phyloP scores from a whole-genome alignment of 2,797 vertebrate genomes.

The Platyrinchus mystaceus region DNA sequence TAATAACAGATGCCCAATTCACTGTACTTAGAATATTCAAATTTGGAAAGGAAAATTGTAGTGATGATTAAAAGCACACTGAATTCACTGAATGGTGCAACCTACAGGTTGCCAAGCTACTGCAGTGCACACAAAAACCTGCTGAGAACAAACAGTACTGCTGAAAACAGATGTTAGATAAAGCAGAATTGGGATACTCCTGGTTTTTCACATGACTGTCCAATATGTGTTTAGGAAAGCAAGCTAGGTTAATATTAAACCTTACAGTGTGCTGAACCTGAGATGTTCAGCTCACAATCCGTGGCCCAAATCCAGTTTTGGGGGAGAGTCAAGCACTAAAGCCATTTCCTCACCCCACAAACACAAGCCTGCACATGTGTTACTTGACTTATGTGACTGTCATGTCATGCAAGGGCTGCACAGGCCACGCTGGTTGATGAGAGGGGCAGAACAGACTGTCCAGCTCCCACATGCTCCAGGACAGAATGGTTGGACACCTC shows the following conservation, averaged over 20 bases:
- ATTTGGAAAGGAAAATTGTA: conserved; percentile 48
- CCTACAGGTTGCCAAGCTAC: conserved; percentile 56
- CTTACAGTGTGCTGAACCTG: neutral
- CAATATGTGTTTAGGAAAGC: neutral
- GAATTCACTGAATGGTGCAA: conserved; percentile 44
- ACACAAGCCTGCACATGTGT: neutral
- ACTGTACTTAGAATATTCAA: conserved; percentile 26
- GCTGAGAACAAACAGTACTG: conserved; percentile 53
- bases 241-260: neutral
- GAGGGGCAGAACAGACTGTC: neutral
- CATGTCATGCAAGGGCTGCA: neutral
- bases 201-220: neutral
- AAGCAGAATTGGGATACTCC: conserved; percentile 41
- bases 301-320: neutral
- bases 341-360: neutral
- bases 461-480: neutral
- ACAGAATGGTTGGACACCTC: neutral
- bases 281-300: neutral
- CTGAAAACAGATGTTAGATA: conserved; percentile 59
- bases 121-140: conserved; percentile 59
- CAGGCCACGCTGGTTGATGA: neutral
- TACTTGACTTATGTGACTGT: neutral
- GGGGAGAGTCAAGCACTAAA: neutral
- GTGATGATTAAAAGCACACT: conserved; percentile 31
- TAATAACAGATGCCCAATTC: neutral